These are phyloP conservation scores for Zapus hudsonius DNA, from an alignment of 2,113 vertebrate genomes.

Conservation along the genomic window DNA sequence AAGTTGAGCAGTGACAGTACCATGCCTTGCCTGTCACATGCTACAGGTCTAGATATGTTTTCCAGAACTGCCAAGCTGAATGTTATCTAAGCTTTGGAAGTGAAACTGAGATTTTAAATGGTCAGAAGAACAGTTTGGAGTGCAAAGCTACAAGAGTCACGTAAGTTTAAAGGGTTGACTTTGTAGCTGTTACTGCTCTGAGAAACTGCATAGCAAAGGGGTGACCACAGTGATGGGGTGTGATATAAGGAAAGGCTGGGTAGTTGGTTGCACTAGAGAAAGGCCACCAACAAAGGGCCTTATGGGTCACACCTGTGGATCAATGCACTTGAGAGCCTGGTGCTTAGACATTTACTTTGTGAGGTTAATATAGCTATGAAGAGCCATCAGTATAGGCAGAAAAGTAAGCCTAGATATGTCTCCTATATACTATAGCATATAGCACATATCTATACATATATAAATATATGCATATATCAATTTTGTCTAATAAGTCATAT, in stretches of 20 bases:
- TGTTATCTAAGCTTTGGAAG: slow-evolving; percentile 26
- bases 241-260: not conserved
- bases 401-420: too few relatives aligned
- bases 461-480: not conserved
- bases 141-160: not conserved
- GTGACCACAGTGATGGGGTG: not conserved
- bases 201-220: not conserved
- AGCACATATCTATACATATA: not conserved
- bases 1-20: not conserved
- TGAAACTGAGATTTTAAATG: not conserved
- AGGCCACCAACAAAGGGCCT: not conserved
- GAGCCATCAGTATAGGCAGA: not conserved
- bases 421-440: too few relatives aligned
- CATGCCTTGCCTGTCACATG: not conserved
- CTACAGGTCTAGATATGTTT: not conserved
- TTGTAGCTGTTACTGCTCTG: not conserved
- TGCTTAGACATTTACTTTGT: not conserved
- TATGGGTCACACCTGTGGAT: not conserved
- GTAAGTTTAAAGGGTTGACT: not conserved
- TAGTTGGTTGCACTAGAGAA: not conserved
- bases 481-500: too few relatives aligned
- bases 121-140: not conserved
- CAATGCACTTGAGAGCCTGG: not conserved
- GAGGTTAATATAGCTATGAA: not conserved
- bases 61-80: not conserved